Evolutionary conservation across 2,797 vertebrate genomes (phyloP), one percentile per base, ranked within the genome.

Genomic region (Novumbra hubbsi): DNA sequence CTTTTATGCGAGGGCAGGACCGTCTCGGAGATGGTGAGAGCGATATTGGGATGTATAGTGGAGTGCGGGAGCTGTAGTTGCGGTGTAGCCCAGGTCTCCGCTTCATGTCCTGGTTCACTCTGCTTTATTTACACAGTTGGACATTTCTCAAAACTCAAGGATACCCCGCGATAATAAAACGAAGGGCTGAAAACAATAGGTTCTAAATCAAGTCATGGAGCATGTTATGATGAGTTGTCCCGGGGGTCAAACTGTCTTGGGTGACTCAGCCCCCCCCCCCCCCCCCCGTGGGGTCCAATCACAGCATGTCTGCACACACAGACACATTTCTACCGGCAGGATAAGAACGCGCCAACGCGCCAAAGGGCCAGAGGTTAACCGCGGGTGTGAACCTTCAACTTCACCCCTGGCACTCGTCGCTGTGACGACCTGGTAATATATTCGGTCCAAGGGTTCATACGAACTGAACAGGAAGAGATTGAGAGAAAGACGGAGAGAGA

Each of bases 351-450:
- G 21, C 75, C 74, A 79, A 83, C 66, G 21, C 28, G 27, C 65
- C 32, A 34, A 28, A 34, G 63, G 24, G 63, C 32, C 79, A 67
- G 75, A 78, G 80, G 82, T 77, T 50, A 76, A 80, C 62, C 81
- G 78, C 69, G 60, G 76, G 86, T 78, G 81, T 76, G 83, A 78
- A 89, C 87, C 85, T 88, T 87, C 78, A 83, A 82, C 78, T 75
- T 15, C 67, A 77, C 76, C 28, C 32, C 63, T 77, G 85, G 80
- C 89, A 88, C 73, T 76, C 75, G 74, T 75, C 77, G 83, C 87
- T 83, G 80, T 68, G 77, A 68, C 73, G 72, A 70, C 24, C 14
- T 65, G 14, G 77, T 88, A 85, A 89, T 89, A 86, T 83, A 87
- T 91, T 57, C 9, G 19, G 19, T 57, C 11, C 19, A 57, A 21